phyloP scores from a whole-genome alignment of 1,140 invertebrate genomes.

The Drosophila watanabei region DNA sequence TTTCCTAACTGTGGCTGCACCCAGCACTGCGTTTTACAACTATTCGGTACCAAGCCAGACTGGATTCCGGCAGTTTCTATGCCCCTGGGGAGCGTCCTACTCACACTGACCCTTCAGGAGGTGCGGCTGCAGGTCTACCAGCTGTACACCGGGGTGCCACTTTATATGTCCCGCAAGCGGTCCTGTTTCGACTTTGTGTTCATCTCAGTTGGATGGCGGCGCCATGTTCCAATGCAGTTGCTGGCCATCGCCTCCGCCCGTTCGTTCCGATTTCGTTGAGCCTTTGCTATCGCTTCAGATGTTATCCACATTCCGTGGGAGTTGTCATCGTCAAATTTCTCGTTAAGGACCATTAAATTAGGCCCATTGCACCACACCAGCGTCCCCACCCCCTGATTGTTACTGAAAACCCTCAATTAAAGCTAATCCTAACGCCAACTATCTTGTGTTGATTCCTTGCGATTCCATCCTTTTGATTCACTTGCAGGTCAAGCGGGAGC shows the following conservation, averaged over 20 bases:
- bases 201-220: conserved; percentile 8
- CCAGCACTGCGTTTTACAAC: conserved; percentile 55
- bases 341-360: conserved; percentile 44
- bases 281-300: conserved; percentile 16
- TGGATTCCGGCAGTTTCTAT: conserved; percentile 51
- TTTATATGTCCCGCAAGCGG: conserved; percentile 5
- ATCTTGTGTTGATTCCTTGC: conserved; percentile 4
- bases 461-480: conserved; percentile 1
- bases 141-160: not conserved
- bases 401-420: conserved; percentile 13
- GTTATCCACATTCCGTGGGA: conserved; percentile 10
- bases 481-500: conserved; percentile 47
- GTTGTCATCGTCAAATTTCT: conserved; percentile 39
- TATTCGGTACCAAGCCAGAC: conserved; percentile 41
- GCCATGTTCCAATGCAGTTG: conserved; percentile 4
- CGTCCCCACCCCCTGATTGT: conserved; percentile 6
- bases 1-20: conserved; percentile 29
- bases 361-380: not conserved
- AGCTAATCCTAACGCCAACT: conserved; percentile 5
- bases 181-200: conserved; percentile 2
- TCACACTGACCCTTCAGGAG: conserved; percentile 5
- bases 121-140: conserved; percentile 22
- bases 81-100: conserved; percentile 31
- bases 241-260: not conserved
- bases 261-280: conserved; percentile 36